These are phyloP conservation scores for Catocala sponsa DNA, from an alignment of 2,888 invertebrate species.

Conservation along the genomic window DNA sequence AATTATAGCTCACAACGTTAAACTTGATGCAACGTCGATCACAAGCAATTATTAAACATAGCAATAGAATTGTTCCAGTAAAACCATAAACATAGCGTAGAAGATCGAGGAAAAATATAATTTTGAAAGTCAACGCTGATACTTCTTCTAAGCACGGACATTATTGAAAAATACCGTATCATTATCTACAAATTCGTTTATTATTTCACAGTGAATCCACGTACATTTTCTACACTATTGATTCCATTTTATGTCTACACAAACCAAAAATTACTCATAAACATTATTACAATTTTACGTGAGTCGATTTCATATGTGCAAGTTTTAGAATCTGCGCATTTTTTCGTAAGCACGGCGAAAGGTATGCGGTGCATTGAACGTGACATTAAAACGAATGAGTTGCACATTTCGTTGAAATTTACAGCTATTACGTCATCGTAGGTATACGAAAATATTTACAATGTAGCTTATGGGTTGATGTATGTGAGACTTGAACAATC, in stretches of 20 bases:
- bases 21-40: constrained; percentile 8
- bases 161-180: no score
- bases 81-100: background rate
- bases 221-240: background rate
- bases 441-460: constrained; percentile 5
- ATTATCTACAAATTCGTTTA: no score
- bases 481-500: no score
- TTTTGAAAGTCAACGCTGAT: no score
- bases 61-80: background rate
- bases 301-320: constrained; percentile 16
- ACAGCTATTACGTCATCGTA: constrained; percentile 17
- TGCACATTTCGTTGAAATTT: constrained; percentile 27
- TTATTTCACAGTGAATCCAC: background rate
- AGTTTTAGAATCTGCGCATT: constrained; percentile 30
- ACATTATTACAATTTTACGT: constrained; percentile 8
- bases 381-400: constrained; percentile 51
- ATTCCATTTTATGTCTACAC: background rate
- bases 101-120: background rate
- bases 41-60: constrained; percentile 11
- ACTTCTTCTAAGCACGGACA: no score
- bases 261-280: constrained; percentile 3
- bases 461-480: no score
- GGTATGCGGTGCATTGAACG: constrained; percentile 47
- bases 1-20: constrained; percentile 8
- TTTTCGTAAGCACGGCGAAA: constrained; percentile 38